Evolutionary conservation across 2,113 vertebrate genomes (phyloP).

Genomic region (Dascyllus trimaculatus): DNA sequence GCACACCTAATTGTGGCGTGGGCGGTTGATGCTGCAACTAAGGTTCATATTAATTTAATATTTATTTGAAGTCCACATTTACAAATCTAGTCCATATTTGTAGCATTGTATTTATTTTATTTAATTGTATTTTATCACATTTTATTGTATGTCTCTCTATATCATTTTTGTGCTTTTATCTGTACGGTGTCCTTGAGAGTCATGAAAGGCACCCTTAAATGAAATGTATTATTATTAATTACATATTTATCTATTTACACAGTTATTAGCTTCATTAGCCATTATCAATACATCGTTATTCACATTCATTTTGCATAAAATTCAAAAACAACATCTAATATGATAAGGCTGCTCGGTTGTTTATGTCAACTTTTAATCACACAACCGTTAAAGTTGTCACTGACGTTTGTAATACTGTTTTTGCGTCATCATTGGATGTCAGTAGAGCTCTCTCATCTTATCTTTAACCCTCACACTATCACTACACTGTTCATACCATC

Average conservation of each 20-base stretch:
- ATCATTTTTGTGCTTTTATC: no score
- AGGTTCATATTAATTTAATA: no score
- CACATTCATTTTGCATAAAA: background rate
- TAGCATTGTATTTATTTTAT: no score
- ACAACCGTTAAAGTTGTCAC: background rate
- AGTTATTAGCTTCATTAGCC: background rate
- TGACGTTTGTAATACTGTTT: background rate
- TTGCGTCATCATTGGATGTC: constrained; percentile 8
- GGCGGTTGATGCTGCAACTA: no score
- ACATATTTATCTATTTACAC: background rate
- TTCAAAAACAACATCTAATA: background rate
- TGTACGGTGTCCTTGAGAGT: no score
- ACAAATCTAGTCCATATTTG: no score
- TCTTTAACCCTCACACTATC: constrained; percentile 17
- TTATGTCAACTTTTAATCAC: background rate
- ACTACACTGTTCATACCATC: background rate
- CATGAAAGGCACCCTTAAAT: no score
- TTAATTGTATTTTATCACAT: no score
- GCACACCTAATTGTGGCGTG: no score
- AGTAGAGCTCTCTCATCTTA: constrained; percentile 13
- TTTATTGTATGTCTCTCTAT: no score
- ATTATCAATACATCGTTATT: background rate
- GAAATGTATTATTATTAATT: no score
- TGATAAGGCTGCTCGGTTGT: background rate
- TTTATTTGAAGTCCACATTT: no score